Conservation (phyloP, 2,113 vertebrate species). For the Paradoxurus hermaphroditus region DNA sequence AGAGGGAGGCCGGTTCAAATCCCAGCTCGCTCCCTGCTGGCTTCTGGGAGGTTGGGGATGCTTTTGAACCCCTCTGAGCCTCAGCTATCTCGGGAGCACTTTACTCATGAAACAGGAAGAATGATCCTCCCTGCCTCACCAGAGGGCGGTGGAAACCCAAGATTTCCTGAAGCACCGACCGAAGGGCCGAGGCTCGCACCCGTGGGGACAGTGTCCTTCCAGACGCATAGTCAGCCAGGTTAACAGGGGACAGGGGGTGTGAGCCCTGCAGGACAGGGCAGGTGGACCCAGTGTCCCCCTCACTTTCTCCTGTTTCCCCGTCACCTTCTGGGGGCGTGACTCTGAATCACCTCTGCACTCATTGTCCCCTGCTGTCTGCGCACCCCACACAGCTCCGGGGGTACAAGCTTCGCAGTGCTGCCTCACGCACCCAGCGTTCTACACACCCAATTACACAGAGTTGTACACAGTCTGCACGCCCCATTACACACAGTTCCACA, state of each 20-base stretch:
- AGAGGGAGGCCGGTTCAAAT: neutral
- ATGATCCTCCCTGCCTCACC: neutral
- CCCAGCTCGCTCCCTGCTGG: neutral
- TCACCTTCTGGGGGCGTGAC: neutral
- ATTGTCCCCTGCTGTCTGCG: neutral
- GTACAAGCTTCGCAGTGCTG: neutral
- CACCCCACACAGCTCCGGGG: neutral
- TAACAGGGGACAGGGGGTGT: neutral
- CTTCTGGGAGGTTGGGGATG: neutral
- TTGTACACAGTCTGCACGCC: constrained; percentile 37
- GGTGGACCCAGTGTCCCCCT: neutral
- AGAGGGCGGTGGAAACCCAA: neutral
- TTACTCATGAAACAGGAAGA: neutral
- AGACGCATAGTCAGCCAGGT: neutral
- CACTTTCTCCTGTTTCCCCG: neutral
- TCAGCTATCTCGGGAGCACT: neutral
- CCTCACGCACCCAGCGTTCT: neutral
- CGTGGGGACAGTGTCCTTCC: neutral
- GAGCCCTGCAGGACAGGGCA: neutral
- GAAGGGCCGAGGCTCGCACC: neutral
- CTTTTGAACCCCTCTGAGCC: neutral
- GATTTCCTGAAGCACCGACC: neutral
- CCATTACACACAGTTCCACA: constrained; percentile 33
- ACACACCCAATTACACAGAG: constrained; percentile 55
- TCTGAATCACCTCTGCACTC: neutral